Evolutionary conservation across 2,888 invertebrate species (phyloP).

Genomic region (Stenodema calcarata): DNA sequence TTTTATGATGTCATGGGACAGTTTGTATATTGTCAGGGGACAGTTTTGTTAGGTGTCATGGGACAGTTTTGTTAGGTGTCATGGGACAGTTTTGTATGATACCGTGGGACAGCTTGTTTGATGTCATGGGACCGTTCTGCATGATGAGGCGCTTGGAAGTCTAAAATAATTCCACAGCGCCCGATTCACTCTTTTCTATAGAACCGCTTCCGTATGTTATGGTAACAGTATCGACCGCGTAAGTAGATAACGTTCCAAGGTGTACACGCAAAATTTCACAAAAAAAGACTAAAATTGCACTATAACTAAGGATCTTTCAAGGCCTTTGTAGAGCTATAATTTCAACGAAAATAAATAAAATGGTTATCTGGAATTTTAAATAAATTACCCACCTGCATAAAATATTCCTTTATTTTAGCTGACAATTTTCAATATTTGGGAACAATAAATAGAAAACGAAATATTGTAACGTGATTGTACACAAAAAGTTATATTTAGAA

Average conservation of each 20-base stretch:
- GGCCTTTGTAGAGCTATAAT: background rate
- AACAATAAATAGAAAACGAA: background rate
- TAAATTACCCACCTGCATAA: background rate
- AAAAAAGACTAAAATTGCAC: background rate
- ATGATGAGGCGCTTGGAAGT: no score
- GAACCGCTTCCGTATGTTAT: no score
- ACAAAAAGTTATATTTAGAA: background rate
- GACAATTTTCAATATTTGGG: constrained; percentile 18
- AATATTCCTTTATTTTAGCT: constrained; percentile 14
- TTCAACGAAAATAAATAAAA: constrained; percentile 5
- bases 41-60: no score
- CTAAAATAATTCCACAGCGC: no score
- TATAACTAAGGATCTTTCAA: background rate
- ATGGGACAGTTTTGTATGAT: no score
- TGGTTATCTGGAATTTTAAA: background rate
- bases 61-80: no score
- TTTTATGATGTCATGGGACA: no score
- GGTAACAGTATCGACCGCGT: background rate
- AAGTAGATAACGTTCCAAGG: background rate
- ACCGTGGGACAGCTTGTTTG: no score
- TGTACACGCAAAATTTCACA: background rate
- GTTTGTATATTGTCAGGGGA: no score
- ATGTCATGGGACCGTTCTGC: no score
- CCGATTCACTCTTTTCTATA: no score
- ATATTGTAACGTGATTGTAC: background rate